Percentiles rank a stretch among this genome's conserved stretches.
Conservation (phyloP, 1,140 invertebrate genomes). For the Drosophila chauvacae region DNA sequence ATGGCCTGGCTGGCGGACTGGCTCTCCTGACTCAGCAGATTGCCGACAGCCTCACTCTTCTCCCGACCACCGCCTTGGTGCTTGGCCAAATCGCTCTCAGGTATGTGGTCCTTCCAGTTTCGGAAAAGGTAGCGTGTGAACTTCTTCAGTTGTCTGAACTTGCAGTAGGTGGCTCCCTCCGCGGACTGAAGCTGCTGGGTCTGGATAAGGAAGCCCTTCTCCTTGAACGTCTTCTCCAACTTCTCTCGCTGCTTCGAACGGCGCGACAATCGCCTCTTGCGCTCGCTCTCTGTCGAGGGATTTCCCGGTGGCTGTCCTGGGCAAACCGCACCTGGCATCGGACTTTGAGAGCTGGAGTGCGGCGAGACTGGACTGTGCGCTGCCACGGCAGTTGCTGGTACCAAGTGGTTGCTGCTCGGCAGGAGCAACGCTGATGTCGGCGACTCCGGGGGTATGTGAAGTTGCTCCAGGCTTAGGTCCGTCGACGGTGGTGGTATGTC, state of each 20-base stretch:
- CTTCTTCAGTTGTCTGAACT: constrained; percentile 95
- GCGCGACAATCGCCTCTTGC: constrained; percentile 89
- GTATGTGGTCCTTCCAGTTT: constrained; percentile 96
- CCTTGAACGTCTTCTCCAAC: constrained; percentile 95
- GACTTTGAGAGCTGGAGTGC: constrained; percentile 55
- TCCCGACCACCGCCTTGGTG: constrained; percentile 35
- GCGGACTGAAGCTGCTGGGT: constrained; percentile 96
- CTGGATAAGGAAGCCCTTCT: constrained; percentile 96
- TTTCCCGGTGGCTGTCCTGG: constrained; percentile 22
- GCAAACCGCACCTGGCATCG: constrained; percentile 38
- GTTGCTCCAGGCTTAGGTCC: constrained; percentile 84
- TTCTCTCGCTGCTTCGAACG: constrained; percentile 94
- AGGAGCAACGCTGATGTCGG: constrained; percentile 70
- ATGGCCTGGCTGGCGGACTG: constrained; percentile 34
- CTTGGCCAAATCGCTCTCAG: constrained; percentile 88
- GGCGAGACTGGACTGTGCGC: constrained; percentile 57
- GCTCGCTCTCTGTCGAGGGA: constrained; percentile 26
- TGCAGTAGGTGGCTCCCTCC: constrained; percentile 96
- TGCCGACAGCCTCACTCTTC: constrained; percentile 26
- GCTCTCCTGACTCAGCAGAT: constrained; percentile 26
- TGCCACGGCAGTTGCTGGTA: constrained; percentile 22
- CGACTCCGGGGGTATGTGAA: constrained; percentile 84
- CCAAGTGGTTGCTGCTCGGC: constrained; percentile 44
- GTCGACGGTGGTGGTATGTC: constrained; percentile 82
- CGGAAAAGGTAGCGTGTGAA: constrained; percentile 96